These are phyloP conservation scores for Lasioglossum oenotherae DNA, from an alignment of 2,888 invertebrate genomes.

Conservation along the genomic window DNA sequence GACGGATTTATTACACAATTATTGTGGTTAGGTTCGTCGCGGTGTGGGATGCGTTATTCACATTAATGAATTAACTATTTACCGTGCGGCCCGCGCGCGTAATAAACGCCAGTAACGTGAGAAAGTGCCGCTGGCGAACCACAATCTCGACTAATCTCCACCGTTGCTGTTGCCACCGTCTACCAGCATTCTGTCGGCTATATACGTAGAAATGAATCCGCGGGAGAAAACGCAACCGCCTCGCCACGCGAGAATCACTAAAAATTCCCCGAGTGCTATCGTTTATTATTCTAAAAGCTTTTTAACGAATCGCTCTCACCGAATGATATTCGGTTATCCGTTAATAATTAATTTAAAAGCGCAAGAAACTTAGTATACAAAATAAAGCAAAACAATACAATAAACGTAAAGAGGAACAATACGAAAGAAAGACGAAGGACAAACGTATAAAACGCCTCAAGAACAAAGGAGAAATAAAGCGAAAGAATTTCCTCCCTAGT, in stretches of 20 bases:
- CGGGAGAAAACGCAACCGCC: not conserved
- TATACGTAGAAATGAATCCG: conserved; percentile 21
- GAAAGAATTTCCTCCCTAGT: no score
- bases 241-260: not conserved
- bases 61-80: conserved; percentile 57
- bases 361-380: no score
- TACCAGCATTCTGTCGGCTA: conserved; percentile 5
- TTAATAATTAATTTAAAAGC: not conserved
- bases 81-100: conserved; percentile 27
- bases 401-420: no score
- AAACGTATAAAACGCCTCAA: no score
- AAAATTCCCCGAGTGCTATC: conserved; percentile 8
- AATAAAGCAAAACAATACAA: no score
- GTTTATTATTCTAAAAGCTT: not conserved
- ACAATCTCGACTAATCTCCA: conserved; percentile 58
- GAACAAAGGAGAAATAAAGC: no score
- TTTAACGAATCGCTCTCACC: not conserved
- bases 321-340: not conserved
- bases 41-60: conserved; percentile 37
- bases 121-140: conserved; percentile 56
- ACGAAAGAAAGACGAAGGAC: no score
- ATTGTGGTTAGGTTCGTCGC: conserved; percentile 35
- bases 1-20: conserved; percentile 44
- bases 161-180: conserved; percentile 38
- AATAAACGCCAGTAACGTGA: conserved; percentile 56